Base-by-base conservation (phyloP, 2,888 invertebrate species). In the Epistrophella euchroma region DNA sequence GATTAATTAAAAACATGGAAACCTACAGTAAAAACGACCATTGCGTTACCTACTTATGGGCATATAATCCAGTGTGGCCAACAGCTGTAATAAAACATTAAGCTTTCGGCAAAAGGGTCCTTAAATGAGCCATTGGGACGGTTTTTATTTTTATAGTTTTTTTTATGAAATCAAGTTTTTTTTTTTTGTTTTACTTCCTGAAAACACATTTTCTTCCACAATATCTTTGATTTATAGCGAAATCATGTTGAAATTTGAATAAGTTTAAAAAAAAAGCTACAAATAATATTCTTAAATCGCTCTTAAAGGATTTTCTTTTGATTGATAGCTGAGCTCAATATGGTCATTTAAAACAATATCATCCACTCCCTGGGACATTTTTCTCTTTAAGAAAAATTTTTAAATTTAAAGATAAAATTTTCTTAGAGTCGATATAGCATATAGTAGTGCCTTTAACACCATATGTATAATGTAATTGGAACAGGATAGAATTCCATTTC, bases 1-100 rank as follows among this genome's bases (percentile, higher is more conserved):
- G 82, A 86, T 82, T 86, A 86, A 86, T 86, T 86, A 86, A 86
- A 86, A 86, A 86, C 86, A 82, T 82, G 86, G 82, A 86, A 86
- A 78, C 82, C 72, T 58, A 70, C 74, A 86, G 64, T 68, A 80
- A 77, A 22, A 40, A 60, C 19, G 74, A 70, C 77, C 68, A 81
- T 86, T 73, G 81, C 85, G 73, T 81, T 80, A 45, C 60, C 71
- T 79, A 40, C 47, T 47, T 28, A 43, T 1, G 4, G 15, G 6
- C 32, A 35, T 17, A n/a, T 0, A 19, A 1, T 13, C 47, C n/a
- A 52, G 52, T 68, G 37, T 50, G 35, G 17, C 66, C 66, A 68
- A 22, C 50, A 22, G 22, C 50, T 50, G 15, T 58, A 58, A 58
- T 17, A 62, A 62, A 40, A 25, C 4, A 40, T 19, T 60, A 25